Conservation (phyloP, 2,888 invertebrate species). For the Harpalus rubripes region DNA sequence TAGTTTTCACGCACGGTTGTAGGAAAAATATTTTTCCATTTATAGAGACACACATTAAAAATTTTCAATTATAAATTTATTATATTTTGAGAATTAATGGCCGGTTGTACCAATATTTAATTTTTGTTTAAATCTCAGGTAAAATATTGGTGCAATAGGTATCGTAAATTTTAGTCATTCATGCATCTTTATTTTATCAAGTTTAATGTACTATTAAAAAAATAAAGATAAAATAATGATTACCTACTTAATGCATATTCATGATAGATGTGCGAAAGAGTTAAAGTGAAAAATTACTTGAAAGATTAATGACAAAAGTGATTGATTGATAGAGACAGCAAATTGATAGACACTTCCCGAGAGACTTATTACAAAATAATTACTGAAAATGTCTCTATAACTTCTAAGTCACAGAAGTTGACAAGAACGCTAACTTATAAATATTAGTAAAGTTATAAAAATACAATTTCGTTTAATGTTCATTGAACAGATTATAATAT, state of each 20-base stretch:
- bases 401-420: slow-evolving; percentile 7
- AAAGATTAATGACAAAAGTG: slow-evolving; percentile 23
- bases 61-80: too few relatives aligned
- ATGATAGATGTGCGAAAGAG: background rate
- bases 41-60: too few relatives aligned
- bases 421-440: background rate
- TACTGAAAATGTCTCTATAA: slow-evolving; percentile 2
- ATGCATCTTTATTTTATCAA: too few relatives aligned
- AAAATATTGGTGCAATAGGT: too few relatives aligned
- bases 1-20: too few relatives aligned
- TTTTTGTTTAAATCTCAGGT: too few relatives aligned
- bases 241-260: background rate
- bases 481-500: slow-evolving; percentile 10
- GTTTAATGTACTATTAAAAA: too few relatives aligned
- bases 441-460: background rate
- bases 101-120: too few relatives aligned
- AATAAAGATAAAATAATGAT: too few relatives aligned
- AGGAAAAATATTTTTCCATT: too few relatives aligned
- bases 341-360: slow-evolving; percentile 19
- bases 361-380: slow-evolving; percentile 31
- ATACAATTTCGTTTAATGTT: background rate
- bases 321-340: slow-evolving; percentile 32
- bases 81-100: too few relatives aligned
- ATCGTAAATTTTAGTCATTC: too few relatives aligned
- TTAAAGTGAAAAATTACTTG: slow-evolving; percentile 29